Conservation (phyloP, 53 echinoderm and acorn worm genomes). For the Actinopyga echinites region DNA sequence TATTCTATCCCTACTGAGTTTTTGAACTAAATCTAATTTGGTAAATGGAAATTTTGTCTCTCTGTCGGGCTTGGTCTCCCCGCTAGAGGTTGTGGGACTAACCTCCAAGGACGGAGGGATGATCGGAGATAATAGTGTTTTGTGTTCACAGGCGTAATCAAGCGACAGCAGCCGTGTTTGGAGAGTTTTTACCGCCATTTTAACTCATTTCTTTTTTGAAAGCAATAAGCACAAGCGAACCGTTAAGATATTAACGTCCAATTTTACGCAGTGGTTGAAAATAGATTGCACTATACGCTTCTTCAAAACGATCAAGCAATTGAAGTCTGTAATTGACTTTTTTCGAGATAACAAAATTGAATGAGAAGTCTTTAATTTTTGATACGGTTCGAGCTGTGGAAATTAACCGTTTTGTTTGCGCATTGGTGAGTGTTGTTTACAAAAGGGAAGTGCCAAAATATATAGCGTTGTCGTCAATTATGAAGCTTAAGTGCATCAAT, state of each 20-base stretch:
- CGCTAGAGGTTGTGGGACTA: slow-evolving; percentile 25
- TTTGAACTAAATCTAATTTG: slow-evolving; percentile 42
- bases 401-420: slow-evolving; percentile 38
- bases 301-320: slow-evolving; percentile 27
- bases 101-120: slow-evolving; percentile 24
- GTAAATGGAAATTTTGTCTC: slow-evolving; percentile 37
- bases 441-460: slow-evolving; percentile 24
- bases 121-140: slow-evolving; percentile 29
- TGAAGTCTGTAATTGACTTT: slow-evolving; percentile 37
- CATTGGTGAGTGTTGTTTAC: slow-evolving; percentile 33
- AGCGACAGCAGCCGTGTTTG: slow-evolving; percentile 11
- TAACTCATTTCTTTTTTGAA: not conserved
- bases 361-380: slow-evolving; percentile 32
- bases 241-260: slow-evolving; percentile 39
- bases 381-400: slow-evolving; percentile 16
- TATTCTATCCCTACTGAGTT: slow-evolving; percentile 34
- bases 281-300: slow-evolving; percentile 31
- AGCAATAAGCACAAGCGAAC: slow-evolving; percentile 15
- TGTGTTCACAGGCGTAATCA: slow-evolving; percentile 36
- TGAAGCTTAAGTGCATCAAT: slow-evolving; percentile 31
- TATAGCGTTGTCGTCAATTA: slow-evolving; percentile 8
- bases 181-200: slow-evolving; percentile 40
- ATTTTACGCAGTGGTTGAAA: slow-evolving; percentile 37
- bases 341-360: slow-evolving; percentile 25
- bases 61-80: not conserved